These are phyloP conservation scores for Branchellion lobata DNA, from an alignment of 2,888 invertebrate genomes.

Conservation along the genomic window DNA sequence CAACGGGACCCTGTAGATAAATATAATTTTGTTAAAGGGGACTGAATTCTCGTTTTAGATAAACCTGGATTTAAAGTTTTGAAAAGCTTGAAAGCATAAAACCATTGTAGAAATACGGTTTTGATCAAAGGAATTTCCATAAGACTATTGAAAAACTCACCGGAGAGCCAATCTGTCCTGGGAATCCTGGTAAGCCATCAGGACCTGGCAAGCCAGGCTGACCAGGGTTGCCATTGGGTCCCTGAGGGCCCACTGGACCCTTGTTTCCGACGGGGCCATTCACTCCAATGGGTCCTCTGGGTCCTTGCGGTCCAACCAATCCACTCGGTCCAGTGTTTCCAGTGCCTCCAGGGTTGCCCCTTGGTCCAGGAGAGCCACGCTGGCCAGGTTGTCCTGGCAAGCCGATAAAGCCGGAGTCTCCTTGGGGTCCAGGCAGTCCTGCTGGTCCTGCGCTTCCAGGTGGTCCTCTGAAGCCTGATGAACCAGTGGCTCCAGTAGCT, in stretches of 20 bases:
- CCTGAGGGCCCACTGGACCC: constrained; percentile 43
- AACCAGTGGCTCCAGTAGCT: constrained; percentile 44
- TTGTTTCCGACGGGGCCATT: constrained; percentile 48
- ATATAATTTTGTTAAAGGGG: too few relatives aligned
- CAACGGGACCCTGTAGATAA: neutral
- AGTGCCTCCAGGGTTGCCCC: constrained; percentile 39
- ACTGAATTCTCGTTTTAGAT: too few relatives aligned
- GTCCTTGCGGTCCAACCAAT: constrained; percentile 41
- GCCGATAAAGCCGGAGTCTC: constrained; percentile 46
- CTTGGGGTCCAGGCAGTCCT: constrained; percentile 48
- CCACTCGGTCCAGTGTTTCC: constrained; percentile 41
- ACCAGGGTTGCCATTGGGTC: constrained; percentile 46
- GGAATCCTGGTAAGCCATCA: constrained; percentile 41
- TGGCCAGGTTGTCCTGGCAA: constrained; percentile 35
- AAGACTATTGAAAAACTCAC: constrained; percentile 15
- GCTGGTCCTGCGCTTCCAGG: constrained; percentile 46
- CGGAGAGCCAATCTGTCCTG: constrained; percentile 44
- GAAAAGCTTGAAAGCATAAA: too few relatives aligned
- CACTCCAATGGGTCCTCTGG: constrained; percentile 45
- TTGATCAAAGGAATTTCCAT: neutral
- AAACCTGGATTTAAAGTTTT: too few relatives aligned
- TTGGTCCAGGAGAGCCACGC: constrained; percentile 36
- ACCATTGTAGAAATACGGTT: neutral
- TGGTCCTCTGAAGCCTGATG: constrained; percentile 43
- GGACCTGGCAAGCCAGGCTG: constrained; percentile 35